phyloP scores from a whole-genome alignment of 2,113 vertebrate genomes.

The Catharus minimus region DNA sequence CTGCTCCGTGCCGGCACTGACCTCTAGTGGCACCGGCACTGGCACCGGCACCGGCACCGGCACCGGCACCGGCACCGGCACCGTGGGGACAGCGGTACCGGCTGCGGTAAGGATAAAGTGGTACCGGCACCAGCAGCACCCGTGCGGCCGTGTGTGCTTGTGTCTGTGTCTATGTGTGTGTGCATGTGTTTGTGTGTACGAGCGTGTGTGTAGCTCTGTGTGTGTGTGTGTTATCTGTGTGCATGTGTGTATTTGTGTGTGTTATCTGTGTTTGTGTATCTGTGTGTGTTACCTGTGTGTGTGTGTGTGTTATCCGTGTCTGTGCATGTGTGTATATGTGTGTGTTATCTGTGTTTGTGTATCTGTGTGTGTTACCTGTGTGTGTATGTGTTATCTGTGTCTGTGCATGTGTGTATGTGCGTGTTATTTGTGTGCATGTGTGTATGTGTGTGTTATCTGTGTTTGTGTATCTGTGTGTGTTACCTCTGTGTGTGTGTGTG shows the following conservation, averaged over 20 bases:
- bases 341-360: background rate
- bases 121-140: background rate
- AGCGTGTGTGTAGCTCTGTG: fast-evolving
- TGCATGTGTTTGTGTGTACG: fast-evolving
- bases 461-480: fast-evolving
- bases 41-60: background rate
- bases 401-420: too few relatives aligned
- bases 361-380: background rate
- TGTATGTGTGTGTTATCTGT: too few relatives aligned
- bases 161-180: background rate
- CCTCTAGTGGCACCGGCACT: background rate
- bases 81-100: too few relatives aligned
- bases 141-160: fast-evolving
- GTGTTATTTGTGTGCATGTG: background rate
- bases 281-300: fast-evolving
- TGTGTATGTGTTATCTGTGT: too few relatives aligned
- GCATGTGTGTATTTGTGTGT: fast-evolving
- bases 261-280: fast-evolving
- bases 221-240: too few relatives aligned
- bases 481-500: too few relatives aligned
- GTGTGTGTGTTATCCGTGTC: too few relatives aligned
- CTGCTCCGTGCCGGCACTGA: background rate
- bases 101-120: background rate
- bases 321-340: too few relatives aligned
- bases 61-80: background rate